Evolutionary conservation across 2,888 invertebrate genomes (phyloP).

Genomic region (Strigamia transsilvanica): DNA sequence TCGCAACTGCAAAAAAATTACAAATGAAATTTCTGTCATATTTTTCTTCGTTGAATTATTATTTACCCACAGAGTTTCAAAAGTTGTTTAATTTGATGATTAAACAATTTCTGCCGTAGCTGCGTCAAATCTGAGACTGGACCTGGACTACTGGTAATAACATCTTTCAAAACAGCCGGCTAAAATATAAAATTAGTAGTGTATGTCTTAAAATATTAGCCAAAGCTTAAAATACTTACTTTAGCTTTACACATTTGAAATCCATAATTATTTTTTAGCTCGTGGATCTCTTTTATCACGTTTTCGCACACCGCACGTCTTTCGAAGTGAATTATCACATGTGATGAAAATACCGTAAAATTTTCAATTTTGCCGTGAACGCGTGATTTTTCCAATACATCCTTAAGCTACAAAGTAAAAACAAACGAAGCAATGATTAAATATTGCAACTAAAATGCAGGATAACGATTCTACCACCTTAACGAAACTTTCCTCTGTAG

Average conservation of each 20-base stretch:
- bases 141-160: neutral
- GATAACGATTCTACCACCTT: neutral
- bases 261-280: neutral
- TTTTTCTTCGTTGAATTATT: neutral
- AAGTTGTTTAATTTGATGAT: constrained; percentile 1
- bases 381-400: neutral
- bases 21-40: neutral
- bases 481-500: neutral
- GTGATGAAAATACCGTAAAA: neutral
- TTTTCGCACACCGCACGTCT: neutral
- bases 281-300: neutral
- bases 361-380: neutral
- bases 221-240: neutral
- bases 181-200: neutral
- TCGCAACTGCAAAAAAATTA: neutral
- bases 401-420: neutral
- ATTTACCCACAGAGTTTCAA: neutral
- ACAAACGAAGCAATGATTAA: neutral
- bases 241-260: neutral
- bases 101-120: neutral
- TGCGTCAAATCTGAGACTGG: neutral
- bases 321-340: constrained; percentile 10
- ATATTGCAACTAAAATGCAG: neutral
- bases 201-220: no score
- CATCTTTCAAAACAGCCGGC: neutral